phyloP scores from a whole-genome alignment of 2,113 vertebrate species.

The Patagioenas fasciata region DNA sequence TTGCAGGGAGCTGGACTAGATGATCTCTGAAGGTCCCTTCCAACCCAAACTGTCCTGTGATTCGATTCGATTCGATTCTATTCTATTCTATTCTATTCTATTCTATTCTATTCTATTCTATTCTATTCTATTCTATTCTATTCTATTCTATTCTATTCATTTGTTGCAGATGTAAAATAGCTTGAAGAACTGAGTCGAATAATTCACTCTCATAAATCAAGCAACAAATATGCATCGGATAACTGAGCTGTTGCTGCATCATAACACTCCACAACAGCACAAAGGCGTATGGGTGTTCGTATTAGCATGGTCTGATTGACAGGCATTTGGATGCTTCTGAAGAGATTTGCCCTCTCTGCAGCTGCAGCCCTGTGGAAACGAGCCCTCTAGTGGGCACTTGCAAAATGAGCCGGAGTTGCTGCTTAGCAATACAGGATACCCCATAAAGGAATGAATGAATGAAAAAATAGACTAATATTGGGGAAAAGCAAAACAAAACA shows the following conservation, averaged over 20 bases:
- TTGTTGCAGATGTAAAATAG: not conserved
- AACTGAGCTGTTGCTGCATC: not conserved
- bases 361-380: not conserved
- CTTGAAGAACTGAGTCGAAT: not conserved
- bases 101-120: too few relatives aligned
- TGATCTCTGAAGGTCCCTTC: too few relatives aligned
- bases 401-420: not conserved
- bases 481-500: fast-evolving
- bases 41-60: too few relatives aligned
- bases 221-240: not conserved
- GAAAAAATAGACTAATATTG: not conserved
- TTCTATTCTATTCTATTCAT: too few relatives aligned
- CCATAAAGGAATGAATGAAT: not conserved
- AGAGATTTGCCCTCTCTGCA: not conserved
- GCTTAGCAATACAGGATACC: fast-evolving
- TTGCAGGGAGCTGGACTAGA: too few relatives aligned
- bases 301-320: not conserved
- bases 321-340: not conserved
- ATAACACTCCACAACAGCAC: not conserved
- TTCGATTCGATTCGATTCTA: too few relatives aligned
- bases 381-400: constrained; percentile 30
- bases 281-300: fast-evolving
- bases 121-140: too few relatives aligned
- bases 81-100: too few relatives aligned
- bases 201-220: not conserved